Conservation (phyloP, 2,797 vertebrate species). For the Falco concolor region DNA sequence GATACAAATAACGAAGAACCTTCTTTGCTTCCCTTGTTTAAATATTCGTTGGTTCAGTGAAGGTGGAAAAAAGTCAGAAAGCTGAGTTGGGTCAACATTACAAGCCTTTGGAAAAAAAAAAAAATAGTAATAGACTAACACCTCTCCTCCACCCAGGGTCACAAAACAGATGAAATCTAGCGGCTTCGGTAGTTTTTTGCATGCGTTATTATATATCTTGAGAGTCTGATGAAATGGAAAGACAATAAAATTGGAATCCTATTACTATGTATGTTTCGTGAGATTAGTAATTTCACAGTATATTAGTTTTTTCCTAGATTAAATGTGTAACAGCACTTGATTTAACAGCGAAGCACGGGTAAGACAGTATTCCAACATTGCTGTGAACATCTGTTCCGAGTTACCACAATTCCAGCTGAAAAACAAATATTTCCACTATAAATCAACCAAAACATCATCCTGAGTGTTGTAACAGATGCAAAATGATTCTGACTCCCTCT, state of each 20-base stretch:
- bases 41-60: neutral
- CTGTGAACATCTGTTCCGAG: slow-evolving; percentile 62
- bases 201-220: neutral
- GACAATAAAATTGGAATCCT: neutral
- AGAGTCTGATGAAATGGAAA: neutral
- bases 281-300: neutral
- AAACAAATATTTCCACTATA: slow-evolving; percentile 64
- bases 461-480: slow-evolving; percentile 37
- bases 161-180: neutral
- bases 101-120: neutral
- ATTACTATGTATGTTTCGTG: neutral
- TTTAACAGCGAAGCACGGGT: neutral
- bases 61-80: neutral
- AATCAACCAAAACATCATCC: slow-evolving; percentile 28
- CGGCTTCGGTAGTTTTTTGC: neutral
- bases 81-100: neutral
- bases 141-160: neutral
- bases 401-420: slow-evolving; percentile 58
- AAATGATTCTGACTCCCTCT: slow-evolving; percentile 24
- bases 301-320: neutral
- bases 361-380: slow-evolving; percentile 26
- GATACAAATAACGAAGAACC: neutral
- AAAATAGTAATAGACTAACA: neutral
- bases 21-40: neutral
- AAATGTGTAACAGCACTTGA: neutral